Percentiles rank a stretch among this genome's conserved stretches.
Conservation (phyloP, 2,888 invertebrate species). For the Chrysolina haemoptera region DNA sequence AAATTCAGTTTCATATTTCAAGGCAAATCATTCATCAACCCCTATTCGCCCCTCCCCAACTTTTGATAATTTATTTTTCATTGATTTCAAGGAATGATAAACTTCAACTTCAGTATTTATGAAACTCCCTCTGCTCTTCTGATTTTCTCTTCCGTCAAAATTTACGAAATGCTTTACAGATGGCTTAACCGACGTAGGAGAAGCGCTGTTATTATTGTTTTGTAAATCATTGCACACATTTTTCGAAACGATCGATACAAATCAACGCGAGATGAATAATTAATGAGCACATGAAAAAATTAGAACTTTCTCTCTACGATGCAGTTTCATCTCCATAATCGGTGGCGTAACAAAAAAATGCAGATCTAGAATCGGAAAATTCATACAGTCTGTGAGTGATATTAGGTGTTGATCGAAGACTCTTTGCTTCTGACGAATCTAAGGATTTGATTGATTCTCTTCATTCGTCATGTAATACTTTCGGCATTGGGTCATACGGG, state of each 20-base stretch:
- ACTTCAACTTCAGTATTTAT: too few relatives aligned
- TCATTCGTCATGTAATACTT: conserved; percentile 26
- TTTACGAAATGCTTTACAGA: neutral
- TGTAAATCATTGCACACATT: conserved; percentile 6
- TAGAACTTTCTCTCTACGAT: conserved; percentile 9
- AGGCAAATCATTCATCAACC: too few relatives aligned
- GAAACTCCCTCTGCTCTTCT: too few relatives aligned
- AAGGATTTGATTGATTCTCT: neutral
- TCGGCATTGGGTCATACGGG: conserved; percentile 29
- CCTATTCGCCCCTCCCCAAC: too few relatives aligned
- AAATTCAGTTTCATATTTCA: too few relatives aligned
- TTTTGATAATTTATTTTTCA: too few relatives aligned
- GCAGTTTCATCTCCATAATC: conserved; percentile 6
- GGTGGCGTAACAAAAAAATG: neutral
- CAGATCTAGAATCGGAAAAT: neutral
- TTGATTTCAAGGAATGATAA: too few relatives aligned
- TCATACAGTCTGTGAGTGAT: neutral
- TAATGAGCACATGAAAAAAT: neutral
- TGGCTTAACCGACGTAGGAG: neutral
- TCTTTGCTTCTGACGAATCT: conserved; percentile 15
- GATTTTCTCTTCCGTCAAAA: neutral
- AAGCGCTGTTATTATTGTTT: conserved; percentile 13
- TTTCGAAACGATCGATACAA: conserved; percentile 10
- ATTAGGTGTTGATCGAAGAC: conserved; percentile 8
- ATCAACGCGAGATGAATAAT: conserved; percentile 3